Conservation (phyloP, 2,113 vertebrate genomes). For the Forbesichthys agassizii region DNA sequence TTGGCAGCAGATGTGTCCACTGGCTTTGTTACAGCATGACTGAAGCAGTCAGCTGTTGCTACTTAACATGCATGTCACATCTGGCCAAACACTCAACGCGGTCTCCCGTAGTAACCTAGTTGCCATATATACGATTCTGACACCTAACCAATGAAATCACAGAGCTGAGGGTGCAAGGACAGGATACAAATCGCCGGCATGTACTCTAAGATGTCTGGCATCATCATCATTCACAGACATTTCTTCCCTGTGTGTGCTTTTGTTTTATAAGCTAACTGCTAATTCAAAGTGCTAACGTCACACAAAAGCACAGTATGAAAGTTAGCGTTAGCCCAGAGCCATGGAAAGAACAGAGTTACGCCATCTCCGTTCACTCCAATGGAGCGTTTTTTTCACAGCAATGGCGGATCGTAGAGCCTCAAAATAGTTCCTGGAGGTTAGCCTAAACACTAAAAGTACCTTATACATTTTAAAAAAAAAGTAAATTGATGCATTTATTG, state of each 20-base stretch:
- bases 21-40: slow-evolving; percentile 56
- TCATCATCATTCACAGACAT: not conserved
- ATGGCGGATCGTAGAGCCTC: too few relatives aligned
- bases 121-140: slow-evolving; percentile 6
- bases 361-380: too few relatives aligned
- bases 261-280: too few relatives aligned
- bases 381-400: too few relatives aligned
- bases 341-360: too few relatives aligned
- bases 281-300: too few relatives aligned
- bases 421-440: too few relatives aligned
- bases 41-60: slow-evolving; percentile 62
- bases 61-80: slow-evolving; percentile 71
- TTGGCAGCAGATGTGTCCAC: slow-evolving; percentile 48
- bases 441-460: too few relatives aligned
- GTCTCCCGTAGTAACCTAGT: slow-evolving; percentile 16
- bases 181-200: not conserved
- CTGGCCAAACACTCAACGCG: slow-evolving; percentile 31
- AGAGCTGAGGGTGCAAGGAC: not conserved
- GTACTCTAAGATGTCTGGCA: not conserved
- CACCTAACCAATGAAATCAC: slow-evolving; percentile 10
- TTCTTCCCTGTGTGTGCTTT: not conserved
- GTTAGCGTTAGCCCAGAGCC: not conserved
- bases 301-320: not conserved
- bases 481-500: too few relatives aligned
- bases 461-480: too few relatives aligned